Percentiles rank a stretch among this genome's conserved stretches.
Evolutionary conservation across 2,888 invertebrate genomes (phyloP).

Genomic region (Drosophila diplacantha): DNA sequence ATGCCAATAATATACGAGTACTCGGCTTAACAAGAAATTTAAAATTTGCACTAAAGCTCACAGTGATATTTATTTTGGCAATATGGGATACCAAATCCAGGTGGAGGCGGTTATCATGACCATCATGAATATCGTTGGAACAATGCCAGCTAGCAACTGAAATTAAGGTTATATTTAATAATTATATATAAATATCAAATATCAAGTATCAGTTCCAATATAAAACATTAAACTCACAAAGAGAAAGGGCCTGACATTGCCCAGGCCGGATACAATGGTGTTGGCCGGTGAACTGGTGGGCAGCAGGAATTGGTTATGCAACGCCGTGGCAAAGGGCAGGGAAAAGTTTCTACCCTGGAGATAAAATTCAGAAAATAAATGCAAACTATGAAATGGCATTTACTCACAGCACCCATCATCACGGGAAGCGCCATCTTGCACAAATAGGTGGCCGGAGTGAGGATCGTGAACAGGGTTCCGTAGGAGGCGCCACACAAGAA

Average conservation of each 20-base stretch:
- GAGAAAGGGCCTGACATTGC: conserved; percentile 55
- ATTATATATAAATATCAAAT: background rate
- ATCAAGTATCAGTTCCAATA: background rate
- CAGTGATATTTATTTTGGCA: background rate
- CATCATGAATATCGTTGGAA: background rate
- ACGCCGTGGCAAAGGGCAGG: conserved; percentile 37
- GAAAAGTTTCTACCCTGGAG: conserved; percentile 28
- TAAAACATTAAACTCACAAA: conserved; percentile 44
- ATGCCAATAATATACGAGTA: background rate
- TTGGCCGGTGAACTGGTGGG: conserved; percentile 45
- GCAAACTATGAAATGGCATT: background rate
- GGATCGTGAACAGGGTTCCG: background rate
- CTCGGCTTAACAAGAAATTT: background rate
- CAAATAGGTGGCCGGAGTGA: background rate
- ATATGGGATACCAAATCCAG: background rate
- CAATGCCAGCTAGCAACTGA: conserved; percentile 48
- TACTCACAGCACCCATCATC: background rate
- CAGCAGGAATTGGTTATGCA: conserved; percentile 54
- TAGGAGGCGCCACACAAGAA: background rate
- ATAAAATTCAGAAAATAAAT: background rate
- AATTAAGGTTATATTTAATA: background rate
- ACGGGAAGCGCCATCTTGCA: background rate
- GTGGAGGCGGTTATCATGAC: background rate
- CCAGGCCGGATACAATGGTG: conserved; percentile 51
- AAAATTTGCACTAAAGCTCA: too few relatives aligned